Conservation (phyloP, 1,140 invertebrate species). For the Bombus terrestris region DNA sequence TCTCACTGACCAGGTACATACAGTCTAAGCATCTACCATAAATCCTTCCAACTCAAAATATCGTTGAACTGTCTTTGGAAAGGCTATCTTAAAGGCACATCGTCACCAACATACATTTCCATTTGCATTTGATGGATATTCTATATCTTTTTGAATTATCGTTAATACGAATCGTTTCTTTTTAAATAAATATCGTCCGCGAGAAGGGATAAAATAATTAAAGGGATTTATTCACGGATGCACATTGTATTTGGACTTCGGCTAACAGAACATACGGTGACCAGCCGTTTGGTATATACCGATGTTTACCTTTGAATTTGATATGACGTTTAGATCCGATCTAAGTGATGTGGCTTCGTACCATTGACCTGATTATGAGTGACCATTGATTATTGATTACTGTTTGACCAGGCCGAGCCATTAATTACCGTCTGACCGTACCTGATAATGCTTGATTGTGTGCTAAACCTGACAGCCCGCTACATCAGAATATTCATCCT, state of each 20-base stretch:
- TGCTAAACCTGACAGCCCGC: slow-evolving; percentile 67
- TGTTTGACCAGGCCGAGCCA: slow-evolving; percentile 62
- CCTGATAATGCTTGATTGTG: slow-evolving; percentile 68
- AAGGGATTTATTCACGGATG: not conserved
- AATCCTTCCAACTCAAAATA: no score
- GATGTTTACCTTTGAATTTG: slow-evolving; percentile 50
- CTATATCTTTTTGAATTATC: not conserved
- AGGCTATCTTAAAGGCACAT: not conserved
- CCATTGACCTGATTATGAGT: slow-evolving; percentile 68
- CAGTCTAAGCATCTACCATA: no score
- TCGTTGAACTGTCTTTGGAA: not conserved
- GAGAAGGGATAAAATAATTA: not conserved
- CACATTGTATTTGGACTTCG: not conserved
- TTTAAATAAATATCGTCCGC: not conserved
- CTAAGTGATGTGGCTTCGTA: slow-evolving; percentile 52
- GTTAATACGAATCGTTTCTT: not conserved
- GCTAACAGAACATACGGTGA: not conserved
- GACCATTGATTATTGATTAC: slow-evolving; percentile 70
- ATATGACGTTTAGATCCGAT: slow-evolving; percentile 54
- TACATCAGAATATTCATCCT: slow-evolving; percentile 64
- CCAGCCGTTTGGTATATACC: not conserved
- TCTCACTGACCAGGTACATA: no score
- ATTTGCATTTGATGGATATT: not conserved
- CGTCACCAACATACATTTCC: not conserved
- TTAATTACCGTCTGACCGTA: slow-evolving; percentile 68